Conservation (phyloP, 1,140 invertebrate species). For the Hetaerina americana region DNA sequence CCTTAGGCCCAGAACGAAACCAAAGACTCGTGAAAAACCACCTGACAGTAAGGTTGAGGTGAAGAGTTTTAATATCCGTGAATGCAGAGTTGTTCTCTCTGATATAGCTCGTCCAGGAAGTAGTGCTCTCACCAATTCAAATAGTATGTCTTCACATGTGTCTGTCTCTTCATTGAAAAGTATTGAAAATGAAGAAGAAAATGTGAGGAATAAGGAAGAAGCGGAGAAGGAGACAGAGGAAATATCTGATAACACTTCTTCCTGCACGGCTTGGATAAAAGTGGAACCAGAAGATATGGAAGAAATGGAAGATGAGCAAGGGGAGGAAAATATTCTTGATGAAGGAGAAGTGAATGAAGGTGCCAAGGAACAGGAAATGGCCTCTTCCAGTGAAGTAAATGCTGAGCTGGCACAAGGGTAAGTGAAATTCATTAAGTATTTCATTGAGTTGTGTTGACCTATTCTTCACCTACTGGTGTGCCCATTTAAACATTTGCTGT, state of each 20-base stretch:
- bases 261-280: neutral
- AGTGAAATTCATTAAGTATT: no score
- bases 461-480: no score
- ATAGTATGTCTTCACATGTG: neutral
- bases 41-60: no score
- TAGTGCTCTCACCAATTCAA: neutral
- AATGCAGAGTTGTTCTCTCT: neutral
- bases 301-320: neutral
- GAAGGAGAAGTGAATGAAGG: neutral
- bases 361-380: no score
- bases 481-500: no score
- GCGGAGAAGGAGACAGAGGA: neutral
- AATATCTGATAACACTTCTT: neutral
- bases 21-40: neutral
- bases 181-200: no score
- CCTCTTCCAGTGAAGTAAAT: no score
- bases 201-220: no score
- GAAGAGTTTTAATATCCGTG: neutral
- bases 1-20: neutral
- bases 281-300: neutral
- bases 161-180: neutral
- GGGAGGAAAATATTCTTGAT: neutral
- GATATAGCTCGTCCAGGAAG: neutral
- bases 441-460: no score
- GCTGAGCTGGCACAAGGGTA: no score